phyloP scores from a whole-genome alignment of 1,140 invertebrate genomes.

The Dysdera silvatica region DNA sequence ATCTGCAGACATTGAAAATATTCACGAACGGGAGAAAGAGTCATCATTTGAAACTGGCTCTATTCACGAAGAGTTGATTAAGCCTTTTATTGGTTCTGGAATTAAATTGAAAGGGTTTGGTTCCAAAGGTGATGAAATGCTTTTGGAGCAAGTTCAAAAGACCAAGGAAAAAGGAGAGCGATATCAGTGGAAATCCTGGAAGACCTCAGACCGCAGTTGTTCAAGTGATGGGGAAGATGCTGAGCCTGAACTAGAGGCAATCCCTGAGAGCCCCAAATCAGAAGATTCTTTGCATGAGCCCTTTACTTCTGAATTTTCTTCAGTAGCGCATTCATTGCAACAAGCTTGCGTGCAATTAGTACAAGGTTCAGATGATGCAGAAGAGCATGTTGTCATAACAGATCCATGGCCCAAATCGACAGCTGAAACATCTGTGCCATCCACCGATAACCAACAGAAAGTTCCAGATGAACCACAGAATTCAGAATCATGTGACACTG shows the following conservation, averaged over 20 bases:
- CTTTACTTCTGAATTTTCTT: conserved; percentile 34
- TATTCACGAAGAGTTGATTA: conserved; percentile 9
- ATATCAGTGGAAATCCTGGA: conserved; percentile 37
- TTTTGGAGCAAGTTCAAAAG: not conserved
- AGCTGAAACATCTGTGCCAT: not conserved
- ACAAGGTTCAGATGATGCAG: not conserved
- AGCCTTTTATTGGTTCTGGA: not conserved
- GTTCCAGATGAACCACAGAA: conserved; percentile 6
- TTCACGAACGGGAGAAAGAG: conserved; percentile 42
- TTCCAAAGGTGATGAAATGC: not conserved
- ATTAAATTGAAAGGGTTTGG: not conserved
- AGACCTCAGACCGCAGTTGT: conserved; percentile 21
- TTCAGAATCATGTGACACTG: conserved; percentile 10
- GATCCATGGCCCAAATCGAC: conserved; percentile 5
- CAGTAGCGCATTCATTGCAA: not conserved
- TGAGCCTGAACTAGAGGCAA: conserved; percentile 75
- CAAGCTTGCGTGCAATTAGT: conserved; percentile 23
- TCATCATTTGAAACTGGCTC: conserved; percentile 2
- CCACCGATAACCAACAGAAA: too few relatives aligned
- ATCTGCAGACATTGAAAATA: conserved; percentile 45
- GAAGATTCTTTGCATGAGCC: conserved; percentile 64
- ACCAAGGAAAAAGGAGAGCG: conserved; percentile 10
- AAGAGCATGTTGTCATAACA: conserved; percentile 5
- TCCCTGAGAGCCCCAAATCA: conserved; percentile 77
- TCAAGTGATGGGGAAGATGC: conserved; percentile 64